Evolutionary conservation across 1,140 invertebrate species (phyloP), one percentile per base, ranked within the genome.

Genomic region (Helicorthomorpha holstii): DNA sequence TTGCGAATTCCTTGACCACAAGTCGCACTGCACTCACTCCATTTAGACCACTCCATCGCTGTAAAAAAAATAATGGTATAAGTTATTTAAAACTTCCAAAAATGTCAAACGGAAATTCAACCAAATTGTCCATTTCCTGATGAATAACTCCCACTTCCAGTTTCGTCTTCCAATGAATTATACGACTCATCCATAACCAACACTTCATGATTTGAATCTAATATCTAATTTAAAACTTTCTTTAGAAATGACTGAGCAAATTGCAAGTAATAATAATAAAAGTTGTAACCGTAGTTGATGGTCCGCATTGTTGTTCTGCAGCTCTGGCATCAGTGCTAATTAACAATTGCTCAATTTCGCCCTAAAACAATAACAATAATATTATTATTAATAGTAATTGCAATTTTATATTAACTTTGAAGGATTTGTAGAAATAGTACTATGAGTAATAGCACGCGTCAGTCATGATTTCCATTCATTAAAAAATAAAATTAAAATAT

Each of bases 21-120:
- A 50, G 49, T 50, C n/a, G 22, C 49, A 41, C 49, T 50, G 49
- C 49, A 50, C 48, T 4, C 12, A 25, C 49, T 38, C 49, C 49
- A 50, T 19, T 50, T 12, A 7, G 49, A 50, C 49, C 49, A 50
- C 24, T 50, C 49, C 12, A 50, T 3, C 7, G 48, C 49, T 50
- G 29, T 10, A 50, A n/a, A 50, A 44, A 50, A 7, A 23, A 34
- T 4, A 46, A 46, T 12, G 4, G 7, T 24, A 46, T 46, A 7
- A 7, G 21, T 7, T 12, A 46, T 46, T 19, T 21, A 21, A 10
- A 46, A 7, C 19, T 46, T 4, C 24, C 25, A 10, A 10, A 7
- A 27, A 12, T 16, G 22, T 4, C 22, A 49, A 49, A 49, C 4
- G 25, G 16, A 10, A 16, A 49, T n/a, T 7, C 48, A 27, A 10